phyloP scores from a whole-genome alignment of 2,888 invertebrate species.

The Chouioia cunea region DNA sequence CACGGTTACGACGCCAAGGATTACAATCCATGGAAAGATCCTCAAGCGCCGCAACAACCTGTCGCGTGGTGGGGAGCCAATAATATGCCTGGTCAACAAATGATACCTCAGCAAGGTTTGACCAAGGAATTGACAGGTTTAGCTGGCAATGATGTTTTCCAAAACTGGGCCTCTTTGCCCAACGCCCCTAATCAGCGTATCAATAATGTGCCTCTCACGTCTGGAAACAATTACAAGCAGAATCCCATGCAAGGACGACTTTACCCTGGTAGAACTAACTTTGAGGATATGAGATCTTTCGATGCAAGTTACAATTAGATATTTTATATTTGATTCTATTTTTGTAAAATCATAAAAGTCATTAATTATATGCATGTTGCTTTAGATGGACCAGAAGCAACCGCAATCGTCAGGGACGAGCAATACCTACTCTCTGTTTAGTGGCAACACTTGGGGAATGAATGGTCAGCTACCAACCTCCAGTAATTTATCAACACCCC shows the following conservation, averaged over 20 bases:
- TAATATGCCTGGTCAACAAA: conserved; percentile 42
- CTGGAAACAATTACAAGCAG: conserved; percentile 57
- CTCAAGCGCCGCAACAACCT: conserved; percentile 58
- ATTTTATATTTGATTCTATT: neutral
- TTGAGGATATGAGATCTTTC: conserved; percentile 56
- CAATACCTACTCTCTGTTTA: conserved; percentile 74
- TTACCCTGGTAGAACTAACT: conserved; percentile 54
- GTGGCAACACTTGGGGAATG: conserved; percentile 60
- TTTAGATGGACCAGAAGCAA: conserved; percentile 66
- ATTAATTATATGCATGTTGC: neutral
- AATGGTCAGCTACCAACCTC: conserved; percentile 37
- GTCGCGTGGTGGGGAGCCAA: conserved; percentile 60
- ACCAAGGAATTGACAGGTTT: conserved; percentile 51
- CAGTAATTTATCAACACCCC: conserved; percentile 18
- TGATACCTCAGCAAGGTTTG: conserved; percentile 48
- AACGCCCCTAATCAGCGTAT: conserved; percentile 50
- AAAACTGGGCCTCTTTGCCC: conserved; percentile 58
- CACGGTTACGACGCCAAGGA: conserved; percentile 58
- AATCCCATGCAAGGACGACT: conserved; percentile 52
- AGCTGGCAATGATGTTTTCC: conserved; percentile 53
- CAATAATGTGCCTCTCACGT: conserved; percentile 52
- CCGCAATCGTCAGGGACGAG: conserved; percentile 61
- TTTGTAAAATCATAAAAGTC: neutral
- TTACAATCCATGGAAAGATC: conserved; percentile 62
- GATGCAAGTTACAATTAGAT: conserved; percentile 54